Conservation (phyloP, 2,888 invertebrate genomes). For the Oasisia sp. region DNA sequence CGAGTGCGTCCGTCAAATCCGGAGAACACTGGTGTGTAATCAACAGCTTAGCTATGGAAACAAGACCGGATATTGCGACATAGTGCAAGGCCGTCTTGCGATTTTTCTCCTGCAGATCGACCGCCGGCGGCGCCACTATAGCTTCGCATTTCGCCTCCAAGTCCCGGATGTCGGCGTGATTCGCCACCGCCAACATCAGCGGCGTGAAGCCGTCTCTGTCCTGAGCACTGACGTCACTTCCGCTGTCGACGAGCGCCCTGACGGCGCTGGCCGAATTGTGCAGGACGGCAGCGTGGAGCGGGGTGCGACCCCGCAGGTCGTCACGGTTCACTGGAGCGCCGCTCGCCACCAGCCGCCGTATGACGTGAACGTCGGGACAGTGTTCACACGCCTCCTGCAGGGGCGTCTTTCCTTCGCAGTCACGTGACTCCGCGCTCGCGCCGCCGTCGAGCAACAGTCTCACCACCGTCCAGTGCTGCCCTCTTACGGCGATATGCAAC, state of each 20-base stretch:
- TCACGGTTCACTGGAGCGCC: slow-evolving; percentile 14
- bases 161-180: background rate
- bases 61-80: background rate
- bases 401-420: slow-evolving; percentile 25
- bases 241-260: background rate
- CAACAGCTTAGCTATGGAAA: background rate
- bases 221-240: slow-evolving; percentile 3
- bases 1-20: background rate
- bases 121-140: background rate
- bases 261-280: background rate
- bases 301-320: slow-evolving; percentile 7
- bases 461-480: background rate
- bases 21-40: background rate
- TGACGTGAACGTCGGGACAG: slow-evolving; percentile 21
- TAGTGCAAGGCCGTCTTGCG: background rate
- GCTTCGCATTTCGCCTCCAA: background rate
- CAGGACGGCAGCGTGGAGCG: background rate
- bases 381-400: slow-evolving; percentile 26
- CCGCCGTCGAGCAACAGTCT: background rate
- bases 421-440: background rate
- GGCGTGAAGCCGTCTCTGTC: slow-evolving; percentile 13
- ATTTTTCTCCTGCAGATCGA: background rate
- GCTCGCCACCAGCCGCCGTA: slow-evolving; percentile 17
- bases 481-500: background rate
- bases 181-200: background rate